phyloP scores from a whole-genome alignment of 53 echinoderm and acorn worm species.

The Hippasteria phrygiana region DNA sequence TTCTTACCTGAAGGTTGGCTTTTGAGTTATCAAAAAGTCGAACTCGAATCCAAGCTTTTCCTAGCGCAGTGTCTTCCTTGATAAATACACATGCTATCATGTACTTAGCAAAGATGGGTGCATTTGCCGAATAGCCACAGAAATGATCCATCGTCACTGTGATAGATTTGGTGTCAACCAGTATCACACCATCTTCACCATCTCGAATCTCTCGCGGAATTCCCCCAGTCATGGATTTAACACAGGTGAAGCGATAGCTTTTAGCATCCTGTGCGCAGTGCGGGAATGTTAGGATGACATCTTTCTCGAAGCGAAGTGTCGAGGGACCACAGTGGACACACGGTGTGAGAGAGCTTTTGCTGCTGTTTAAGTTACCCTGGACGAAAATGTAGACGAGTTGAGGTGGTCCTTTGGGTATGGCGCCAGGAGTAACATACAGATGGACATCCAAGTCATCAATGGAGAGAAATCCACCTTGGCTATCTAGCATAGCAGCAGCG shows the following conservation, averaged over 20 bases:
- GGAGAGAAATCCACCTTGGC: constrained; percentile 22
- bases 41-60: neutral
- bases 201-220: neutral
- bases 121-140: constrained; percentile 23
- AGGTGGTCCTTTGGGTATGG: neutral
- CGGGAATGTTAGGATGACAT: constrained; percentile 34
- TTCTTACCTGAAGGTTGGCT: neutral
- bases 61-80: neutral
- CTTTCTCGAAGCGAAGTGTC: constrained; percentile 27
- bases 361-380: neutral
- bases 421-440: constrained; percentile 43
- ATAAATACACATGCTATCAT: constrained; percentile 22
- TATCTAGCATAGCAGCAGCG: constrained; percentile 17
- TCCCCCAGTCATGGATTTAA: constrained; percentile 2
- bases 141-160: constrained; percentile 46
- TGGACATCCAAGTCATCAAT: constrained; percentile 13
- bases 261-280: constrained; percentile 37
- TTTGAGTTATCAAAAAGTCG: neutral
- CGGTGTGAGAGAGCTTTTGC: neutral
- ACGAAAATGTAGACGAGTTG: constrained; percentile 55
- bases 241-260: neutral
- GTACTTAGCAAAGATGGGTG: neutral
- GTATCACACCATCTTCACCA: constrained; percentile 11
- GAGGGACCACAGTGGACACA: constrained; percentile 50
- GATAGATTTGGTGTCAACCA: constrained; percentile 2